These are phyloP conservation scores for Hippoglossus stenolepis DNA, from an alignment of 2,113 vertebrate genomes.

Conservation along the genomic window DNA sequence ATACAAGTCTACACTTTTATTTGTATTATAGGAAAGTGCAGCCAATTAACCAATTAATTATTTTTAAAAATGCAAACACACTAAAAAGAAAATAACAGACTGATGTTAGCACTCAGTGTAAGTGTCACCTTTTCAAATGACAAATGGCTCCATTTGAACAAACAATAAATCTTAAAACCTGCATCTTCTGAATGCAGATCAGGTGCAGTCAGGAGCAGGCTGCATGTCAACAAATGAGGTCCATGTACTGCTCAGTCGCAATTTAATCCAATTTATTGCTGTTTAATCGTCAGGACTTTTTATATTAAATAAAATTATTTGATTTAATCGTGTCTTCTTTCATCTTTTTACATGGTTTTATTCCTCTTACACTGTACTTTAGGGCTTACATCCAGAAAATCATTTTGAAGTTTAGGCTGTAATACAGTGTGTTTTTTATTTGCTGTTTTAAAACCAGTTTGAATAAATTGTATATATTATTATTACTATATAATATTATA, in stretches of 20 bases:
- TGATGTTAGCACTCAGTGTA: not conserved
- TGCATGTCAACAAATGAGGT: not conserved
- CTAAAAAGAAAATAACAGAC: not conserved
- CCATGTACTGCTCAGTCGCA: not conserved
- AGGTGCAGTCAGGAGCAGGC: not conserved
- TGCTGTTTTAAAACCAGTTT: not conserved
- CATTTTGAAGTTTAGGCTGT: not conserved
- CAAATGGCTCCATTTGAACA: not conserved
- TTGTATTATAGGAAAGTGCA: not conserved
- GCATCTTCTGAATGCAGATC: not conserved
- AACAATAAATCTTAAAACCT: not conserved
- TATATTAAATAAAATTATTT: slow-evolving; percentile 1
- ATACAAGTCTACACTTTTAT: slow-evolving; percentile 10
- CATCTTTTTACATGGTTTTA: not conserved
- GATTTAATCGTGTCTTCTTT: not conserved
- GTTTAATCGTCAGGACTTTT: not conserved
- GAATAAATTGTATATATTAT: not conserved
- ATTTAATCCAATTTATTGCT: not conserved
- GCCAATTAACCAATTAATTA: not conserved
- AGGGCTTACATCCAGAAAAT: not conserved
- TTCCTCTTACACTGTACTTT: not conserved
- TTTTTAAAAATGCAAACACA: not conserved
- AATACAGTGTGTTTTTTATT: not conserved
- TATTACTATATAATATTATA: not conserved
- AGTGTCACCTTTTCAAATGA: slow-evolving; percentile 15